phyloP scores from a whole-genome alignment of 2,888 invertebrate genomes.

The Tribolium freemani region DNA sequence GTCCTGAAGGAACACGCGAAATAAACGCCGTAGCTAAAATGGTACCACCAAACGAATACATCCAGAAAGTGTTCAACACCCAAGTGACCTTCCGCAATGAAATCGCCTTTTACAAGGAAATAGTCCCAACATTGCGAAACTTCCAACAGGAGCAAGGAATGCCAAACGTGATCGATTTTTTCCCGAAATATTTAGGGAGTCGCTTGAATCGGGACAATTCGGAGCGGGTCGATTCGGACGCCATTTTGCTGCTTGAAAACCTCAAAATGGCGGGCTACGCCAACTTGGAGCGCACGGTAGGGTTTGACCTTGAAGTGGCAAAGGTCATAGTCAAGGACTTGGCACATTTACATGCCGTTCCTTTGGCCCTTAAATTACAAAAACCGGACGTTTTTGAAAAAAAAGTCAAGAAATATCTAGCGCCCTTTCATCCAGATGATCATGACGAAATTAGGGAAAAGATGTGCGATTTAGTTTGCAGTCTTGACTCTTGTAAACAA shows the following conservation, averaged over 20 bases:
- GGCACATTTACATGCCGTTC: conserved; percentile 36
- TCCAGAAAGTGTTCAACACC: conserved; percentile 40
- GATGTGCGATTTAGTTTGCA: background rate
- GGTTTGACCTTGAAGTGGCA: conserved; percentile 37
- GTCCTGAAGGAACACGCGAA: background rate
- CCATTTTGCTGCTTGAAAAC: conserved; percentile 44
- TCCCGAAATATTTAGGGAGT: conserved; percentile 41
- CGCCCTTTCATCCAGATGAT: background rate
- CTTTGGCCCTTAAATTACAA: conserved; percentile 30
- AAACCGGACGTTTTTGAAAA: conserved; percentile 27
- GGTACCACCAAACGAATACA: conserved; percentile 34
- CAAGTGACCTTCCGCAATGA: conserved; percentile 42
- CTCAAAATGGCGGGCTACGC: conserved; percentile 27
- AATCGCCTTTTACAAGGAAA: conserved; percentile 38
- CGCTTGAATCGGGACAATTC: conserved; percentile 11
- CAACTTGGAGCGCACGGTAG: conserved; percentile 28
- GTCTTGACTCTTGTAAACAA: background rate
- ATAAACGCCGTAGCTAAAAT: conserved; percentile 43
- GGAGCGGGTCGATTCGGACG: conserved; percentile 30
- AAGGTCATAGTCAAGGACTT: conserved; percentile 27
- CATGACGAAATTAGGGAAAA: background rate
- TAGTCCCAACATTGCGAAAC: conserved; percentile 29
- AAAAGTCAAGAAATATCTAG: background rate
- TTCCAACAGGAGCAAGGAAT: conserved; percentile 35
- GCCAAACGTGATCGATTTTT: conserved; percentile 32